phyloP scores from a whole-genome alignment of 2,888 invertebrate species.

The Apoda limacodes region DNA sequence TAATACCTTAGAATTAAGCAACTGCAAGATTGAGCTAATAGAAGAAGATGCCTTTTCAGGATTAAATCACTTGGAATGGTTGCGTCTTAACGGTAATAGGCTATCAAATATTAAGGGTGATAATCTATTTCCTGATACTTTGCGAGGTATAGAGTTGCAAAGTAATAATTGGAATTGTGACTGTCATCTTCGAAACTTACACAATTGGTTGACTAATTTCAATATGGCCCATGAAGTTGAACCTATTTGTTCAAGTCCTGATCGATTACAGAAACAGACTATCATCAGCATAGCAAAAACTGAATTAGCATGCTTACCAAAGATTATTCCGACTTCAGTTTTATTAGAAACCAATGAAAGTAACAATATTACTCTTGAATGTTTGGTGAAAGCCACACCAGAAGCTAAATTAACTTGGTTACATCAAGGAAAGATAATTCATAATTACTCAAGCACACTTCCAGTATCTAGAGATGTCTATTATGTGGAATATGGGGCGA shows the following conservation, averaged over 20 bases:
- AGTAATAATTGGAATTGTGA: slow-evolving; percentile 93
- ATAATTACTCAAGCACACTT: slow-evolving; percentile 78
- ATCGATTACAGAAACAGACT: slow-evolving; percentile 73
- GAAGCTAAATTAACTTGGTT: slow-evolving; percentile 87
- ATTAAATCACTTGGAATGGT: slow-evolving; percentile 84
- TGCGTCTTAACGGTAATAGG: slow-evolving; percentile 85
- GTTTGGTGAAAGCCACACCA: slow-evolving; percentile 84
- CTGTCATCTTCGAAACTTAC: slow-evolving; percentile 82
- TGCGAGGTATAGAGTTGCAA: slow-evolving; percentile 85
- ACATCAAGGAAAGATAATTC: slow-evolving; percentile 83
- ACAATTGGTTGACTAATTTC: slow-evolving; percentile 81
- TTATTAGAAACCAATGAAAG: slow-evolving; percentile 84
- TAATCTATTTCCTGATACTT: slow-evolving; percentile 78
- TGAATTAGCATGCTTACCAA: slow-evolving; percentile 86
- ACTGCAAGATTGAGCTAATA: slow-evolving; percentile 81
- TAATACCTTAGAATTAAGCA: slow-evolving; percentile 83
- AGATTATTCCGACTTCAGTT: slow-evolving; percentile 79
- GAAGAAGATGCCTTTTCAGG: slow-evolving; percentile 86
- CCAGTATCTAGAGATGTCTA: slow-evolving; percentile 76
- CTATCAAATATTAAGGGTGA: slow-evolving; percentile 78
- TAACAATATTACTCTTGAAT: slow-evolving; percentile 83
- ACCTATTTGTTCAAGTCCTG: slow-evolving; percentile 80
- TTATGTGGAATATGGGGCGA: slow-evolving; percentile 78
- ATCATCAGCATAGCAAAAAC: slow-evolving; percentile 75
- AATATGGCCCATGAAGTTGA: slow-evolving; percentile 83